phyloP scores from a whole-genome alignment of 2,888 invertebrate genomes.

The Harpalus rufipes region DNA sequence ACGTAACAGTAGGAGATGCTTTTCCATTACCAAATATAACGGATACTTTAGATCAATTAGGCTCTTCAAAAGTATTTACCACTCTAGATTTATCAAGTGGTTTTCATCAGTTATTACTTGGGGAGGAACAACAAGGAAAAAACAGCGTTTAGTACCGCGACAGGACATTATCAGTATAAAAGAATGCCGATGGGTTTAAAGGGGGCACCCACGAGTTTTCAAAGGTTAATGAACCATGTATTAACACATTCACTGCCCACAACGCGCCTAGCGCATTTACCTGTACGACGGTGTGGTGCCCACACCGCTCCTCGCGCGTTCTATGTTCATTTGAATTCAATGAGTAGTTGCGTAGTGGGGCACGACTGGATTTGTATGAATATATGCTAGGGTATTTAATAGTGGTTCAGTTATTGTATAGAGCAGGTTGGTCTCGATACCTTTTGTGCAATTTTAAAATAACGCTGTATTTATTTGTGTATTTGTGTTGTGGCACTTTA shows the following conservation, averaged over 20 bases:
- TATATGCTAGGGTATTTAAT: conserved; percentile 14
- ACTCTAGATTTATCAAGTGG: no score
- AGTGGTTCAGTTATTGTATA: conserved; percentile 17
- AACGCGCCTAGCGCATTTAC: background rate
- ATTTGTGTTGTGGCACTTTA: conserved; percentile 40
- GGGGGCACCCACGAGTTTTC: no score
- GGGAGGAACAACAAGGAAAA: no score
- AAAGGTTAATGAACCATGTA: no score
- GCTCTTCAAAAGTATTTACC: no score
- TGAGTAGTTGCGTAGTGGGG: background rate
- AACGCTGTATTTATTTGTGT: conserved; percentile 11
- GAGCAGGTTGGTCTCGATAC: background rate
- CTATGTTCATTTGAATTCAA: conserved; percentile 18
- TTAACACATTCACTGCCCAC: conserved; percentile 1
- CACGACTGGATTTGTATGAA: conserved; percentile 27
- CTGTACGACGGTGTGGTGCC: conserved; percentile 10
- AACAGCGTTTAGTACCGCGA: no score
- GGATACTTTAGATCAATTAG: no score
- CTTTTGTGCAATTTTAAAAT: background rate
- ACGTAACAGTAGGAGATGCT: no score
- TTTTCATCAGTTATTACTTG: no score
- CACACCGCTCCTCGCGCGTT: conserved; percentile 29
- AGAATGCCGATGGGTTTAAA: no score
- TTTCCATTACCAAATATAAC: no score
- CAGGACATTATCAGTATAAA: no score